Base-by-base conservation (phyloP, 2,113 vertebrate species). In the Pomatostomus ruficeps region DNA sequence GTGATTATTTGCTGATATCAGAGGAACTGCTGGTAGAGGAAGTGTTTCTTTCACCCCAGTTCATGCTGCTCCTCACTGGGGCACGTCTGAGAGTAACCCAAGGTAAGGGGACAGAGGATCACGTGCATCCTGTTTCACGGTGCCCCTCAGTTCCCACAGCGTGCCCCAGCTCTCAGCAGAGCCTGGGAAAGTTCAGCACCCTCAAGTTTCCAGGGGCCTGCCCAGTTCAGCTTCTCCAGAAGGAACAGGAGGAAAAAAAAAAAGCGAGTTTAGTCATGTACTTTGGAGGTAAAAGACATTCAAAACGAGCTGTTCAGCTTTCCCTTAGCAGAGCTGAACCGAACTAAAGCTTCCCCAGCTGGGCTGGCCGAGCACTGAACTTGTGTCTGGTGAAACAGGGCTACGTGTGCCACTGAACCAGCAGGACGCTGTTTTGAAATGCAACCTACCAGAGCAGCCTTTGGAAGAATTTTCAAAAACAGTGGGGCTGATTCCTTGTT, bases 381-480 rank as follows among this genome's bases (percentile, higher is more conserved):
- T 84, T 67, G 63, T 77, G 25, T 59, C 35, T 81, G 55, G 76
- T 2, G 38, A 92, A 87, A 75, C 0, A 89, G n/a, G 48, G 61
- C 28, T 66, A 29, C 42, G 17, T 0, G 1, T 90, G 89, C 88
- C 91, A 77, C 85, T 66, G 71, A 54, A 81, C 66, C 72, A 52
- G 55, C 5, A 63, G 48, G 40, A 55, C 6, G 0, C 14, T 81
- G 3, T 93, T 95, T 89, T 87, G 91, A 85, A 84, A 77, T 59
- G 26, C 20, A 54, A 14, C 68, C 61, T 77, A 8, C 35, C 36
- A 88, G 52, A 82, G 25, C 72, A 84, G 61, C 14, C 55, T 80
- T 58, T 24, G 46, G 74, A 81, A 65, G 23, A 71, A 36, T 91
- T 92, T 74, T 93, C 80, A 87, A 82, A 83, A 92, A 89, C 80